Conservation (phyloP, 2,113 vertebrate genomes). For the Brachypodius melanocephalos region DNA sequence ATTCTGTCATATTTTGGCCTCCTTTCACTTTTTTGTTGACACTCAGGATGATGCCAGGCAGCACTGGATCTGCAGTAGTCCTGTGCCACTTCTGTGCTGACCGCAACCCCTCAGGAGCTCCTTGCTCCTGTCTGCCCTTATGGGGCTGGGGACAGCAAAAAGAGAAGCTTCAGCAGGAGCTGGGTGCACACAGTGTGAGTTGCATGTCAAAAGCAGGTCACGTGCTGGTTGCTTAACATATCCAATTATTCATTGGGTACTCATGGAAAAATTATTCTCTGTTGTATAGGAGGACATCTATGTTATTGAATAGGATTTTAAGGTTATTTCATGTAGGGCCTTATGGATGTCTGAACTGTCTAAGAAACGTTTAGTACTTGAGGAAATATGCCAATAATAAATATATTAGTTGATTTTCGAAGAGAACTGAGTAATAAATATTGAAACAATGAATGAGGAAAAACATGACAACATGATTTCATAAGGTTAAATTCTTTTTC, state of each 20-base stretch:
- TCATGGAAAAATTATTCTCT: background rate
- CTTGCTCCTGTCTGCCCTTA: background rate
- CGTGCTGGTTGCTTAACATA: background rate
- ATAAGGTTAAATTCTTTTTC: background rate
- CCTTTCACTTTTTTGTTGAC: background rate
- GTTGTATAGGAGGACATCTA: background rate
- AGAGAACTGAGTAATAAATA: background rate
- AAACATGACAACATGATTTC: background rate
- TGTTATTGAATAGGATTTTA: background rate
- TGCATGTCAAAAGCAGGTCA: background rate
- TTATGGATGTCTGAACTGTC: background rate
- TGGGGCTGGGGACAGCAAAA: background rate
- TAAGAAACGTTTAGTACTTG: background rate
- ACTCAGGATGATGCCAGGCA: background rate
- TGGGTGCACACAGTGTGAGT: background rate
- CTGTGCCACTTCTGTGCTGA: background rate
- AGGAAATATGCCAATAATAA: background rate
- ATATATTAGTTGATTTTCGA: background rate
- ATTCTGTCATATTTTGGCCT: background rate
- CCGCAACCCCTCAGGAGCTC: fast-evolving
- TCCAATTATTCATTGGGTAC: background rate
- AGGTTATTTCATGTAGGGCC: background rate
- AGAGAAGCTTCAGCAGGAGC: background rate
- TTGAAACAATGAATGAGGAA: background rate
- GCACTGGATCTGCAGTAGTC: background rate